Evolutionary conservation across 2,113 vertebrate genomes (phyloP), one percentile per base, ranked within the genome.

Genomic region (Larimichthys crocea): DNA sequence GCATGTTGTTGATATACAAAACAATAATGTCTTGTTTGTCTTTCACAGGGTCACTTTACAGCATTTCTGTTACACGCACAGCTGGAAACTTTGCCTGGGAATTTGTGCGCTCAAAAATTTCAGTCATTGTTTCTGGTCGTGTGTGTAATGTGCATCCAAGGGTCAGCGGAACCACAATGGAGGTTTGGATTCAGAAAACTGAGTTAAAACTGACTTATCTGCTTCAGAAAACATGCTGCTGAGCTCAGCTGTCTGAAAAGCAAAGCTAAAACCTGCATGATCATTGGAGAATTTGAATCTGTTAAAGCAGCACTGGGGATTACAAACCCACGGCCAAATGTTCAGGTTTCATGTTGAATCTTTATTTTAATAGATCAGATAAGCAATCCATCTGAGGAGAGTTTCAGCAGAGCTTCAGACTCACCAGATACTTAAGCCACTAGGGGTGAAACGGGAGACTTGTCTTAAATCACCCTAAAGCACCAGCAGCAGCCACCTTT

Each of bases 41-140:
- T 68, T 31, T 4, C n/a, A 3, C 79, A 90, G 88, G 64, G 11
- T 9, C 1, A 0, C 11, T 10, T 35, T 2, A 4, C 56, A 67
- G 10, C 22, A 10, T 53, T 78, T 87, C 52, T 86, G 91, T 92
- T 94, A 52, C 81, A 86, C 93, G 53, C 92, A 86, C 89, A 84
- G 93, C 95, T 94, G 86, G 95, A 95, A 96, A 94, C 94, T 86
- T 89, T 96, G 94, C 91, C 95, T 96, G 95, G 86, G 89, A 95
- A 91, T 92, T 92, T 90, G 35, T 92, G n/a, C 61, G 52, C 46
- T 69, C 3, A 50, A 73, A 79, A 89, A 92, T 95, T 95, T 96
- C 95, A 96, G 95, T 96, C 95, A 95, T 95, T 94, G 94, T 96
- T 96, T 96, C 95, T 96, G 94, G 95, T 95, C 92, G 93, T 94